Evolutionary conservation across 2,888 invertebrate genomes (phyloP).

Genomic region (Hyles lineata): DNA sequence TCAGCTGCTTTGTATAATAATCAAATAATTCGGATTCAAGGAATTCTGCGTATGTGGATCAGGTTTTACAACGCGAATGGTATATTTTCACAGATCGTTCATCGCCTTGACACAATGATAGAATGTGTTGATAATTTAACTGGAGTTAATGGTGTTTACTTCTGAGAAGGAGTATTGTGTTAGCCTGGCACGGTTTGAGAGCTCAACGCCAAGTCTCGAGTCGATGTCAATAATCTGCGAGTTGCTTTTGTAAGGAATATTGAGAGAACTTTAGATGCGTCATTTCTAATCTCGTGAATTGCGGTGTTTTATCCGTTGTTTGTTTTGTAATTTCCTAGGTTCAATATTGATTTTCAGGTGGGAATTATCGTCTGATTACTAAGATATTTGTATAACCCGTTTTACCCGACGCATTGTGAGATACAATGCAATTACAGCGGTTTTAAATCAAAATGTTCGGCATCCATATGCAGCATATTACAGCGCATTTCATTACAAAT

Average conservation of each 20-base stretch:
- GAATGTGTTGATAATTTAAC: constrained; percentile 3
- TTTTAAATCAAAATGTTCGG: background rate
- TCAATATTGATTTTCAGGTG: constrained; percentile 1
- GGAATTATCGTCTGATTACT: background rate
- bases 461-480: background rate
- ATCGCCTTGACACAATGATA: background rate
- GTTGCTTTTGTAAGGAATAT: constrained; percentile 9
- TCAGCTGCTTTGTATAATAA: constrained; percentile 7
- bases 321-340: background rate
- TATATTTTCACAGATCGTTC: background rate
- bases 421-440: no score
- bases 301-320: constrained; percentile 1
- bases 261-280: constrained; percentile 9
- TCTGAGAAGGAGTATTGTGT: constrained; percentile 10
- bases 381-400: background rate
- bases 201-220: background rate
- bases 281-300: background rate
- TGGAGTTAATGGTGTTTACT: background rate
- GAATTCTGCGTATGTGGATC: background rate
- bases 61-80: background rate
- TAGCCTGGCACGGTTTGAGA: background rate
- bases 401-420: no score
- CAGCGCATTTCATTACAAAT: background rate
- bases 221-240: constrained; percentile 6
- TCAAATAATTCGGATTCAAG: background rate